A percentile compares a stretch with the other conserved stretches of the same genome.
These are phyloP conservation scores for Pimpla rufipes DNA, from an alignment of 2,888 invertebrate genomes.

Conservation along the genomic window DNA sequence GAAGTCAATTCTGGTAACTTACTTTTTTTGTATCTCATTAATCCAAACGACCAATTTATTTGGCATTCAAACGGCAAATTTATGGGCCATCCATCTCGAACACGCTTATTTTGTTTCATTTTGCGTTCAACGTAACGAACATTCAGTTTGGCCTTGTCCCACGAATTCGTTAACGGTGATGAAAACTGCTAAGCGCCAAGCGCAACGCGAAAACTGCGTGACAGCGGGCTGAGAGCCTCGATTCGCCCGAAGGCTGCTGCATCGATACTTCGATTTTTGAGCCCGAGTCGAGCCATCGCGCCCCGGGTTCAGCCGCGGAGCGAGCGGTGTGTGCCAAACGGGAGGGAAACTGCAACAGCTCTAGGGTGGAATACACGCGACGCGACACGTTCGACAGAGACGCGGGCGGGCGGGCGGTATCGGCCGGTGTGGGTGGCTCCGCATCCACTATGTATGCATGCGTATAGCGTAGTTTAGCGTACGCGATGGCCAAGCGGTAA, in stretches of 20 bases:
- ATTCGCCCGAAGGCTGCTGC: not conserved
- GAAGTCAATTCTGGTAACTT: no score
- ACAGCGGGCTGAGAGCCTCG: no score
- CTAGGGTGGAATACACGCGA: conserved; percentile 45
- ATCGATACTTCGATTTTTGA: not conserved
- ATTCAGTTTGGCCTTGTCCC: no score
- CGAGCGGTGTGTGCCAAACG: conserved; percentile 25
- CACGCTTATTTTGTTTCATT: no score
- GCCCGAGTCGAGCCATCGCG: not conserved
- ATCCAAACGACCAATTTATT: no score
- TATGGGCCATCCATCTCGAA: no score
- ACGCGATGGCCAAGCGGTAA: conserved; percentile 66
- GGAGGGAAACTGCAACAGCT: conserved; percentile 56
- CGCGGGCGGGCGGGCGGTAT: conserved; percentile 11
- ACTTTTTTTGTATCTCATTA: no score
- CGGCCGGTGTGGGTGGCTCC: conserved; percentile 4
- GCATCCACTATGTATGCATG: conserved; percentile 34
- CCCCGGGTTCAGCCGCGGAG: not conserved
- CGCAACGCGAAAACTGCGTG: no score
- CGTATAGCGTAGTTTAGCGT: conserved; percentile 55
- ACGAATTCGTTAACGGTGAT: no score
- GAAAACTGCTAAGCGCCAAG: no score
- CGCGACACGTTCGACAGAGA: conserved; percentile 62
- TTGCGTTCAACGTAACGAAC: no score
- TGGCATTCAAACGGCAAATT: no score